Evolutionary conservation across 2,113 vertebrate genomes (phyloP), one percentile per base, ranked within the genome.

Genomic region (Pagrus major): DNA sequence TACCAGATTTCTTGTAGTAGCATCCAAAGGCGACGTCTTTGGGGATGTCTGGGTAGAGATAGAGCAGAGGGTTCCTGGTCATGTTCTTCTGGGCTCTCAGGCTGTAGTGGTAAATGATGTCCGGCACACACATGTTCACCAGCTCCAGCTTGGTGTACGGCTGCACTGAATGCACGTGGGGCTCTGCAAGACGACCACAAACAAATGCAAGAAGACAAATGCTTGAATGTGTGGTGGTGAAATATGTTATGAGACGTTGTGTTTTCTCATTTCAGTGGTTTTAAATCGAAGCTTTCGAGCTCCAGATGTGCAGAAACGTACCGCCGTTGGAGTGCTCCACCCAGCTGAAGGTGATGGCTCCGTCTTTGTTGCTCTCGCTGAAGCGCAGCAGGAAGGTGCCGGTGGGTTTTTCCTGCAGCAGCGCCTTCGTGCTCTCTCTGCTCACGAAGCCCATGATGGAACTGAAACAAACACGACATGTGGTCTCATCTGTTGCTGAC

Each of bases 261-360:
- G n/a, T n/a, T n/a, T n/a, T n/a, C n/a, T n/a, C n/a, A n/a, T n/a
- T n/a, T n/a, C n/a, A n/a, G n/a, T n/a, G n/a, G n/a, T n/a, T n/a
- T n/a, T n/a, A n/a, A n/a, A 6, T 21, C 21, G 6, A 5, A 25
- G 5, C 6, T 18, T 8, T 29, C 18, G 4, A 58, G 31, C 55
- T 39, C 37, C 37, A 39, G 9, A 39, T 39, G 29, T 4, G 18
- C 8, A 46, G 35, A 72, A 5, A 39, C 95, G 86, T 87, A 97
- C 97, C 96, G 0, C 89, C 92, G 2, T 90, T 90, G 25, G 93
- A 78, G 35, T 88, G 90, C 35, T 99, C 96, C 3, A 98, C 96
- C 97, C 97, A 99, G 6, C 98, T 99, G 84, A 99, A 97, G 0
- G 96, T 98, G 93, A 99, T 97, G 42, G 97, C 98, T 41, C 98